A percentile compares a stretch with the other conserved stretches of the same genome.
Conservation (phyloP, 2,113 vertebrate genomes). For the Nestor notabilis region DNA sequence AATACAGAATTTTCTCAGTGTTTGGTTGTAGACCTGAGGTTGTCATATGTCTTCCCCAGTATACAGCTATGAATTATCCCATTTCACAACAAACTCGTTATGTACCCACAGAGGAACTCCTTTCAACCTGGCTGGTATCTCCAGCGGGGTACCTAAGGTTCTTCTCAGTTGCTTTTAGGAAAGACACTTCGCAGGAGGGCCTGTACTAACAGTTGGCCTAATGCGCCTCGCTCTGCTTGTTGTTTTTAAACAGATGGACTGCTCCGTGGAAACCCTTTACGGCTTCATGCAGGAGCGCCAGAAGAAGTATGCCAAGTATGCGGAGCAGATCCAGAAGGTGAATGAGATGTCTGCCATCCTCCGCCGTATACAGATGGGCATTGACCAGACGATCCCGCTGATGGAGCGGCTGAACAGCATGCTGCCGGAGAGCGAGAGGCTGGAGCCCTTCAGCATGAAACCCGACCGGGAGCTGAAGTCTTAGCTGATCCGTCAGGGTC, state of each 20-base stretch:
- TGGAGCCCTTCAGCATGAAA: constrained; percentile 95
- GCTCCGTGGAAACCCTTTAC: constrained; percentile 92
- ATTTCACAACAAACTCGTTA: not conserved
- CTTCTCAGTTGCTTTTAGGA: not conserved
- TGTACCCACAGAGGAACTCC: not conserved
- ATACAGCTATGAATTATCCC: not conserved
- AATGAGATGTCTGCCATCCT: constrained; percentile 99
- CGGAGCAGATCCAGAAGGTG: constrained; percentile 98
- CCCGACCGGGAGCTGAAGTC: constrained; percentile 78
- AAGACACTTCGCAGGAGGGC: not conserved
- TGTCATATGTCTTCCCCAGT: not conserved
- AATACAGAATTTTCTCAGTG: not conserved
- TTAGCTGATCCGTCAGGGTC: not conserved
- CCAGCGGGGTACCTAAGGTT: not conserved
- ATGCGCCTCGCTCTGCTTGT: not conserved
- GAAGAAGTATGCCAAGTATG: constrained; percentile 96
- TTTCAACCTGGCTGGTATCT: not conserved
- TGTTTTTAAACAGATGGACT: constrained; percentile 85
- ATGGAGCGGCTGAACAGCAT: constrained; percentile 96
- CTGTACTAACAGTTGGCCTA: not conserved
- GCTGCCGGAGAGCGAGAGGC: constrained; percentile 90
- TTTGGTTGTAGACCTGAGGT: not conserved
- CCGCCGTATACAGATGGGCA: constrained; percentile 96
- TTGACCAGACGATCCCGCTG: constrained; percentile 94
- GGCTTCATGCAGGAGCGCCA: constrained; percentile 98